Conservation (phyloP, 1,140 invertebrate species). For the Lamellibrachia luymesi region DNA sequence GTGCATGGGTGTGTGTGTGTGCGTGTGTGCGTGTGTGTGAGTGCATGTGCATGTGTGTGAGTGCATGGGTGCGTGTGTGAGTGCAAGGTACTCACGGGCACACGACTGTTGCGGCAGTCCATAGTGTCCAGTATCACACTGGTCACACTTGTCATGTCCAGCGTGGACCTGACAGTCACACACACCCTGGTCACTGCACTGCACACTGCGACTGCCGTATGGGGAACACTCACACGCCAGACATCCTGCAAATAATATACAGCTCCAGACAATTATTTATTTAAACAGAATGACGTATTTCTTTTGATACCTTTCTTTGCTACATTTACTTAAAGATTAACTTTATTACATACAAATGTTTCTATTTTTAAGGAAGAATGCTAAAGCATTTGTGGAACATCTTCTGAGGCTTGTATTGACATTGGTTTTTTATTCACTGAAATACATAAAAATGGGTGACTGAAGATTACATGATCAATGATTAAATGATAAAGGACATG, state of each 20-base stretch:
- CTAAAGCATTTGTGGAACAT: background rate
- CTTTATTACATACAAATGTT: too few relatives aligned
- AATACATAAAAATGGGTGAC: too few relatives aligned
- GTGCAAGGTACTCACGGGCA: constrained; percentile 31
- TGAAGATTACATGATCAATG: too few relatives aligned
- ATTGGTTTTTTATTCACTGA: too few relatives aligned
- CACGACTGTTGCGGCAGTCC: constrained; percentile 73
- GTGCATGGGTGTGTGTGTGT: too few relatives aligned
- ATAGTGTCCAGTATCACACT: constrained; percentile 87
- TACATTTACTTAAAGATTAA: too few relatives aligned
- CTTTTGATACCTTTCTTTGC: too few relatives aligned
- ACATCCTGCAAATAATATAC: constrained; percentile 27
- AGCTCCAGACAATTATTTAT: too few relatives aligned
- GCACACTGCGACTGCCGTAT: constrained; percentile 28
- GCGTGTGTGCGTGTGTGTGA: background rate
- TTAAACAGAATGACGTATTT: background rate
- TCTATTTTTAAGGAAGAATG: background rate
- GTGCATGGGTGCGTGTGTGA: background rate
- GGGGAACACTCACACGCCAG: constrained; percentile 31
- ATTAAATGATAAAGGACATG: too few relatives aligned
- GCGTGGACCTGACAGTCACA: constrained; percentile 69
- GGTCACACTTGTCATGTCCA: constrained; percentile 59
- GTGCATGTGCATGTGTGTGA: background rate
- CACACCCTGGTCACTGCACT: constrained; percentile 66
- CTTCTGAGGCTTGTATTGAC: too few relatives aligned